Evolutionary conservation across 2,888 invertebrate species (phyloP), one percentile per base, ranked within the genome.

Genomic region (Chrysopilus asiliformis): DNA sequence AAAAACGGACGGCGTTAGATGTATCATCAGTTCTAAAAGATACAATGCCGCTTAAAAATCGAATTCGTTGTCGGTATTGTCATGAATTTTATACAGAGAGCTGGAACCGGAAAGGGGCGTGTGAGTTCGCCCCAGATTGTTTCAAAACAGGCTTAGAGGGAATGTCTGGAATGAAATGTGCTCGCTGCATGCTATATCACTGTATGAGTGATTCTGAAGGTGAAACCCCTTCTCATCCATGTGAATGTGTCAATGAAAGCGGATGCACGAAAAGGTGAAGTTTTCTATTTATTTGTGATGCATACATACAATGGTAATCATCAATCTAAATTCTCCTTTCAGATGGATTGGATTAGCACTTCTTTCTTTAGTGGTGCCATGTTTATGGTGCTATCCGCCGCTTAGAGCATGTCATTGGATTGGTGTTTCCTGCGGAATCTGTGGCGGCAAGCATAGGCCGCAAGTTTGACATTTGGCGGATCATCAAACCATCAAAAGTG

Each of bases 351-450:
- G 86, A 39, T 66, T 94, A 48, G 76, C 86, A 18, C 68, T 93
- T 43, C 73, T 94, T 36, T 85, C 86, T 41, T 64, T 91, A 45
- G 67, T 93, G 49, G 82, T 93, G 53, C 94, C 94, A 47, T 94
- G 94, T 65, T 70, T 95, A 52, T 94, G 93, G 74, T 84, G 89
- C 66, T 94, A 94, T 68, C 76, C 82, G 51, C 89, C 90, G 41
- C 70, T 93, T 45, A 78, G 79, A 51, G 78, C 83, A 50, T 79
- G 81, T 54, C 90, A 91, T 65, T 73, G 76, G 66, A 79, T 84
- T 52, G 86, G 86, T 34, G 71, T 81, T 43, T 71, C 74, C 36
- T 85, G 87, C 53, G 80, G 79, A 41, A 58, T 83, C 39, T 87
- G 89, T 51, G 93, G 90, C 37, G 89, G 87, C 5, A 71, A 74